These are phyloP conservation scores for Phalanger gymnotis DNA, from an alignment of 2,797 vertebrate genomes.

Conservation along the genomic window DNA sequence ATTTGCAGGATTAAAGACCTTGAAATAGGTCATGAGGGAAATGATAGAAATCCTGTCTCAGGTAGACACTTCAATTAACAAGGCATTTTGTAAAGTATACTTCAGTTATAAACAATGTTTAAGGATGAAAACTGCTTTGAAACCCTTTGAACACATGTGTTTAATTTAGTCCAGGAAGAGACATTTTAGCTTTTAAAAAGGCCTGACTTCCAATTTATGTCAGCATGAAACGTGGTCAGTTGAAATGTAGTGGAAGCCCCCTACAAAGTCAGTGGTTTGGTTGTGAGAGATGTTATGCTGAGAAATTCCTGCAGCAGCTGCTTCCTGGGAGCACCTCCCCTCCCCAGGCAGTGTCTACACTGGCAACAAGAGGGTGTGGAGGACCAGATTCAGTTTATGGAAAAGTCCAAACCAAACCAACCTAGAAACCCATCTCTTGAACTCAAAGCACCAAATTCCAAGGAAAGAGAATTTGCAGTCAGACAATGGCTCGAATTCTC, in stretches of 20 bases:
- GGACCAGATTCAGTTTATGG: neutral
- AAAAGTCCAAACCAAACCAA: neutral
- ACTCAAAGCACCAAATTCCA: neutral
- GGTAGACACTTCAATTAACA: constrained; percentile 38
- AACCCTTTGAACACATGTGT: neutral
- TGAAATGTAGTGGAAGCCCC: neutral
- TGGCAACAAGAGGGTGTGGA: neutral
- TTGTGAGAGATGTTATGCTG: neutral
- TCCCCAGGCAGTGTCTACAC: neutral
- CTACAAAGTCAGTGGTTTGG: neutral
- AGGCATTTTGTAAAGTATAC: constrained; percentile 8
- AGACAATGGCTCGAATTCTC: neutral
- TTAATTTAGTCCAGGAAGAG: neutral
- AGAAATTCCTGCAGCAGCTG: neutral
- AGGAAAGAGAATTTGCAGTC: neutral
- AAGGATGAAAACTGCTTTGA: neutral
- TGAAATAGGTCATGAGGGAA: neutral
- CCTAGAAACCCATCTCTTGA: neutral
- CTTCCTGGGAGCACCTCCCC: neutral
- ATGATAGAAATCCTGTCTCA: constrained; percentile 1
- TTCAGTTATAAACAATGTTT: neutral
- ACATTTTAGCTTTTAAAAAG: neutral
- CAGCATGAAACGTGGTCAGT: neutral
- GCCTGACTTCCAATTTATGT: neutral
- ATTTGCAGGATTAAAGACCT: constrained; percentile 24